Percentiles rank a stretch among this genome's conserved stretches.
phyloP scores from a whole-genome alignment of 2,113 vertebrate genomes.

The Vulpes lagopus region DNA sequence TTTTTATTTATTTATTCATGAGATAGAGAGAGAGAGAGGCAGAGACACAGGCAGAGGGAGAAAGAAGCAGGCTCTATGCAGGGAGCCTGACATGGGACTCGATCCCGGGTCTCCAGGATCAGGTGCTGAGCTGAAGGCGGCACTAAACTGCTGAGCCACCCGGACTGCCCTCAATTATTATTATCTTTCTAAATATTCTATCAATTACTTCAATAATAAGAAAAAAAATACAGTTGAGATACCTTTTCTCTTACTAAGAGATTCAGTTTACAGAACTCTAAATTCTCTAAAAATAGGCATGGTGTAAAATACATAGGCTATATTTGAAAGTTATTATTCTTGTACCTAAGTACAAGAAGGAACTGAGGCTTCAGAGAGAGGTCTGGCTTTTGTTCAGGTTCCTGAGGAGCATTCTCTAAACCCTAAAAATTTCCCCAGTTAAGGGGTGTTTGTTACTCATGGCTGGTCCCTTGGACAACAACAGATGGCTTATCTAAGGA shows the following conservation, averaged over 20 bases:
- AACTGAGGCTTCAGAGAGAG: not conserved
- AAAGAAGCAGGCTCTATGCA: too few relatives aligned
- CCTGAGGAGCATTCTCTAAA: not conserved
- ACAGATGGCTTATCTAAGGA: not conserved
- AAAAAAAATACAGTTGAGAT: not conserved
- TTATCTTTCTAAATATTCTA: not conserved
- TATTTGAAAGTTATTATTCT: not conserved
- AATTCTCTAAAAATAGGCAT: not conserved
- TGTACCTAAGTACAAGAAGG: not conserved
- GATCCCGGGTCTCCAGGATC: too few relatives aligned
- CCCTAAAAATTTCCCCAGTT: not conserved
- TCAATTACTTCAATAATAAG: not conserved
- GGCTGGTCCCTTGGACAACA: not conserved
- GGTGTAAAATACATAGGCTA: not conserved
- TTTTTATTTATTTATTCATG: too few relatives aligned
- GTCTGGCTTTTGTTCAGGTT: not conserved
- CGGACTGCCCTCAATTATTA: not conserved
- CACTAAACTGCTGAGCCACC: not conserved
- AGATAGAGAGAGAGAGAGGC: too few relatives aligned
- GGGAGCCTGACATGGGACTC: too few relatives aligned
- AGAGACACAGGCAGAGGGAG: too few relatives aligned
- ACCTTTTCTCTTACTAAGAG: not conserved
- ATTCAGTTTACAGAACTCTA: not conserved
- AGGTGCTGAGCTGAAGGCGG: too few relatives aligned
- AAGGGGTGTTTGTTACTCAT: not conserved